phyloP scores from a whole-genome alignment of 2,113 vertebrate genomes.

The Bolborhynchus lineola region DNA sequence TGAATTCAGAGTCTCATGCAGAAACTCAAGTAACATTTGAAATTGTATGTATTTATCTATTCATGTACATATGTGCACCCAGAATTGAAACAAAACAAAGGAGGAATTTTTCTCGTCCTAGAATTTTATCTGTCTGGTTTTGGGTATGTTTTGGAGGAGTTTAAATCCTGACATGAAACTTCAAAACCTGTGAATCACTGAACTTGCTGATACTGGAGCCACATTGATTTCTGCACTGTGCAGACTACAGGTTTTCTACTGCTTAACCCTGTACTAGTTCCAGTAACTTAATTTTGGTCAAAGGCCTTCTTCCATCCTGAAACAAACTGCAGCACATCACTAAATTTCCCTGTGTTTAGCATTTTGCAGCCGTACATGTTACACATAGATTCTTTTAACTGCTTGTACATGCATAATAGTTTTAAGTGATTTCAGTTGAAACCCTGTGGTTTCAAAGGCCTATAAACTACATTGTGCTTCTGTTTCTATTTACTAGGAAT shows the following conservation, averaged over 20 bases:
- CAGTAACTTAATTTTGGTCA: neutral
- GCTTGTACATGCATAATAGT: neutral
- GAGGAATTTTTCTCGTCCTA: neutral
- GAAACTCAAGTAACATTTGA: neutral
- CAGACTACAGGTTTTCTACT: neutral
- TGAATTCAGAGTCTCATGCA: neutral
- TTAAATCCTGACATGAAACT: neutral
- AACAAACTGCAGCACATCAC: neutral
- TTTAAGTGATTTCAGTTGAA: neutral
- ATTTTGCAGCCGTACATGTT: neutral
- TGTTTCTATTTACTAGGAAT: neutral
- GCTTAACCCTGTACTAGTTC: neutral
- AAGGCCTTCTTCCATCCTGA: neutral
- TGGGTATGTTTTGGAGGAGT: neutral
- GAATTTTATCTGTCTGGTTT: neutral
- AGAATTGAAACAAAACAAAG: neutral
- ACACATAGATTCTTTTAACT: conserved; percentile 2
- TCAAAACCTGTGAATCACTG: neutral
- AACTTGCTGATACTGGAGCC: neutral
- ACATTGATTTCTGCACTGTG: neutral
- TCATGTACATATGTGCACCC: accelerated
- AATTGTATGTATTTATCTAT: neutral
- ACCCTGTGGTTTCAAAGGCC: neutral
- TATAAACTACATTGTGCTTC: neutral
- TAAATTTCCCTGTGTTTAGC: neutral